These are phyloP conservation scores for Porites evermanni DNA, from an alignment of 92 coral and sea anemone species.

Conservation along the genomic window DNA sequence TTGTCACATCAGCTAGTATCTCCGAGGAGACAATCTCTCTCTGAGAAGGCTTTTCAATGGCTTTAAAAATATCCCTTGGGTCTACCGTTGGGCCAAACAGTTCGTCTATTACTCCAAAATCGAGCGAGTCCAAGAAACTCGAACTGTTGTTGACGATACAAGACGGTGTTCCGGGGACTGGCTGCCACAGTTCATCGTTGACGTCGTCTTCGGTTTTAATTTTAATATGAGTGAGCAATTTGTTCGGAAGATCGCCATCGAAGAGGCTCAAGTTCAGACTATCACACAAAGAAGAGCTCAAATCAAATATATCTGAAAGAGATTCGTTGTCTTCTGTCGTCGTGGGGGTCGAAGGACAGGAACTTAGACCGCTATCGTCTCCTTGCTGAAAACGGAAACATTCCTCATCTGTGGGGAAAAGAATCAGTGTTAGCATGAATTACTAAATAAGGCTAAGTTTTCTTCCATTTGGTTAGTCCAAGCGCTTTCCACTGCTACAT, in stretches of 20 bases:
- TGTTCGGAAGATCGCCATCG: constrained; percentile 24
- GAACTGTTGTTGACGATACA: too few relatives aligned
- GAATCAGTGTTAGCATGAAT: not conserved
- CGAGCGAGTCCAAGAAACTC: not conserved
- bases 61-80: not conserved
- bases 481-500: too few relatives aligned
- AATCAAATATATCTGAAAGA: not conserved
- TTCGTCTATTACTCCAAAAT: constrained; percentile 1
- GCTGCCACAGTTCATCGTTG: constrained; percentile 30
- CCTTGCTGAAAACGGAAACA: not conserved
- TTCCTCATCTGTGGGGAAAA: not conserved
- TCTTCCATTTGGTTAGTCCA: too few relatives aligned
- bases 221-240: constrained; percentile 23
- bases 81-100: not conserved
- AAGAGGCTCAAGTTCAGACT: constrained; percentile 15
- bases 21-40: not conserved
- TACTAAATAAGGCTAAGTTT: too few relatives aligned
- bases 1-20: not conserved
- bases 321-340: not conserved
- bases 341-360: constrained; percentile 33
- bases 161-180: not conserved
- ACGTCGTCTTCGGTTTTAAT: not conserved
- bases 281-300: not conserved
- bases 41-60: not conserved
- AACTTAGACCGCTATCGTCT: constrained; percentile 37